Evolutionary conservation across 2,888 invertebrate genomes (phyloP), one percentile per base, ranked within the genome.

Genomic region (Apocheima hispidaria): DNA sequence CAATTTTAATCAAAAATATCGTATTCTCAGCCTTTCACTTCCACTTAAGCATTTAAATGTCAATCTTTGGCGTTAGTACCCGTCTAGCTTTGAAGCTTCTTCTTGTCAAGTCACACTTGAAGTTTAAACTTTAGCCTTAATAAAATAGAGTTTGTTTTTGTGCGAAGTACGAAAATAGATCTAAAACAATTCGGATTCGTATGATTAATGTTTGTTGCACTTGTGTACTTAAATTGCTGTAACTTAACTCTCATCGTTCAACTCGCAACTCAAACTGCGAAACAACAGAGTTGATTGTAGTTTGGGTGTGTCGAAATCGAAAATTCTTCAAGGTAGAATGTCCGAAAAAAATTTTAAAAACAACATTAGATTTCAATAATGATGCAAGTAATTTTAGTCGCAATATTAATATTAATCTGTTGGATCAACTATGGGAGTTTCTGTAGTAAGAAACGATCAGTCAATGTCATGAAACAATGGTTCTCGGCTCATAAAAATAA

Each of bases 1-100:
- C 90, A 92, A 92, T 92, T 92, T 92, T 91, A 92, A 92, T 92
- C 90, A 90, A 91, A 92, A 92, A 91, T 90, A 89, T 87, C 84
- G 83, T 86, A 85, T 86, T 84, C 84, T 83, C 83, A 83, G 83
- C 87, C 88, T 92, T 92, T 92, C 92, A 88, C 92, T 90, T 92
- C 92, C 90, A 89, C 88, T 90, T 89, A 89, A 88, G 82, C 84
- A 91, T 92, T 92, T 92, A 92, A 91, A 92, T 92, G 92, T 92
- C 92, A 91, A 92, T 92, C 92, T 92, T 79, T 73, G 73, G 77
- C 79, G 74, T 79, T 75, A 73, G 73, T 69, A 70, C 75, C 68
- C 83, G 77, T 78, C 74, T n/a, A n/a, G 78, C 83, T 82, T 88
- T 86, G 86, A 86, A n/a, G n/a, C n/a, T n/a, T n/a, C 69, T 74